A percentile compares a stretch with the other conserved stretches of the same genome.
phyloP scores from a whole-genome alignment of 2,113 vertebrate species.

The Rhagologus leucostigma region DNA sequence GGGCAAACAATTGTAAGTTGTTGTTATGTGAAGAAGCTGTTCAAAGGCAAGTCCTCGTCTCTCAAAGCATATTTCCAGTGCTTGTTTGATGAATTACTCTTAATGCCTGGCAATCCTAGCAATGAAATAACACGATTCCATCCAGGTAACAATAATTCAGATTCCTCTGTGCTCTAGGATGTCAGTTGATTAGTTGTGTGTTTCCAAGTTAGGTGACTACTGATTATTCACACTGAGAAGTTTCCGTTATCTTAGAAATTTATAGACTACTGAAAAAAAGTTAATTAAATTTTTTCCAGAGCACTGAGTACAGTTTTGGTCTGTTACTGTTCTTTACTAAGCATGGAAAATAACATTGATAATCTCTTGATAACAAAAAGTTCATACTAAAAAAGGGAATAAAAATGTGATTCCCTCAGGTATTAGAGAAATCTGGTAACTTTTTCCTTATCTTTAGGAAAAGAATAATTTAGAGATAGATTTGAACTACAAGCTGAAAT shows the following conservation, averaged over 20 bases:
- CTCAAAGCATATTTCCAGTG: not conserved
- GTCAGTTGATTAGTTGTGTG: not conserved
- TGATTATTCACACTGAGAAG: not conserved
- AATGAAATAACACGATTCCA: not conserved
- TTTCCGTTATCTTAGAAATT: not conserved
- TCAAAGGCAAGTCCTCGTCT: not conserved
- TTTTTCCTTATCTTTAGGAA: conserved; percentile 76
- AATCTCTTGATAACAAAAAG: not conserved
- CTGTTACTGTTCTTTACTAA: not conserved
- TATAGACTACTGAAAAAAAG: not conserved
- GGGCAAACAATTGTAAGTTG: not conserved
- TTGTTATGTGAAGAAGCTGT: not conserved
- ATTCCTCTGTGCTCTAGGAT: not conserved
- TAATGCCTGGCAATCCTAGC: not conserved
- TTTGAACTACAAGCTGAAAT: conserved; percentile 96
- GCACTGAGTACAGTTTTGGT: not conserved
- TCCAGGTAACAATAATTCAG: not conserved
- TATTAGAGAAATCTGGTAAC: not conserved
- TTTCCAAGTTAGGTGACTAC: not conserved
- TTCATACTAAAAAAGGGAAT: not conserved
- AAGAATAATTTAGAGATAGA: conserved; percentile 98
- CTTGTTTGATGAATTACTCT: not conserved
- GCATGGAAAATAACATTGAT: not conserved
- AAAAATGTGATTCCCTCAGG: not conserved
- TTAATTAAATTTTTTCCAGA: not conserved